Base-by-base conservation (phyloP, 2,797 vertebrate genomes). In the Adrianichthys oophorus region DNA sequence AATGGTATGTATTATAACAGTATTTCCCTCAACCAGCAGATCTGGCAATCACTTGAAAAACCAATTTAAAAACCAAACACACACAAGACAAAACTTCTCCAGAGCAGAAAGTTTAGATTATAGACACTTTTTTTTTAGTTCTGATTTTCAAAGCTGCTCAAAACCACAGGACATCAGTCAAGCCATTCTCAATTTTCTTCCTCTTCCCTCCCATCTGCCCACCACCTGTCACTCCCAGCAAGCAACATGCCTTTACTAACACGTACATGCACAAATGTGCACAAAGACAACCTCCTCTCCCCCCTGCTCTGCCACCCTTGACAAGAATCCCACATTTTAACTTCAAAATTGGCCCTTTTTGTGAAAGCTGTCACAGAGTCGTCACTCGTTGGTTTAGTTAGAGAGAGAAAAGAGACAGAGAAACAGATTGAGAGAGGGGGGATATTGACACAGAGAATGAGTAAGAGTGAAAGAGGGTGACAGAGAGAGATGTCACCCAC, bases 401-500 rank as follows among this genome's bases (percentile, higher is more conserved):
- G 68, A 82, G 63, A 76, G 56, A 70, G 78, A 79, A 72, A 68
- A 69, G 68, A 84, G 63, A 76, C 60, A 70, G 78, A 79, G 74
- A 68, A 69, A 56, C 54, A 71, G 69, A 82, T 71, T 73, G 80
- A 65, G 75, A 76, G 80, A 72, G 72, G 69, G 67, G 72, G 66
- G 56, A 62, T 59, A 74, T 56, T 70, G 85, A 84, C 77, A 78
- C 53, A 65, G 66, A 73, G 66, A 82, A 75, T 68, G 80, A 84
- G 70, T 60, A 62, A 72, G 75, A 79, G 79, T 58, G 82, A 80
- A 69, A 74, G 73, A 80, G 65, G 73, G 72, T 48, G 73, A 83
- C 70, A 64, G 70, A 83, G 66, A 72, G 72, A 78, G 65, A 65
- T 81, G 81, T 88, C 86, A 86, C 86, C 87, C 84, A 88, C 85